A percentile compares a stretch with the other conserved stretches of the same genome.
Conservation (phyloP, 2,113 vertebrate species). For the Apteryx mantelli region DNA sequence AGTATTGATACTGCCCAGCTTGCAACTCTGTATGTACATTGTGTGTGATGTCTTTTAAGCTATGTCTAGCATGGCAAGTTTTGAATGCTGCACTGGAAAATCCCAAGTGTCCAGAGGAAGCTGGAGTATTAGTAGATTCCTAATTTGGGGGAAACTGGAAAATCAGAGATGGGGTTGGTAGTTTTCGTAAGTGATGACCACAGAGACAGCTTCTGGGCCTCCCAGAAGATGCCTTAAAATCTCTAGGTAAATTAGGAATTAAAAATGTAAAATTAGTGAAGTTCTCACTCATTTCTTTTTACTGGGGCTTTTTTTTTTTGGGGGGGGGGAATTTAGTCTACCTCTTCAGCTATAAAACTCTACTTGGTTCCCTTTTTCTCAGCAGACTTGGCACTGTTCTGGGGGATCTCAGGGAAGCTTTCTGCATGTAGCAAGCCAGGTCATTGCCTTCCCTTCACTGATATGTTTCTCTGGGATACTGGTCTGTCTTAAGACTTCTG, state of each 20-base stretch:
- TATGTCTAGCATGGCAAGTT: neutral
- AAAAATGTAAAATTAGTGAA: neutral
- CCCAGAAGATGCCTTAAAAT: neutral
- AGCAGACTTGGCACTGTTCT: neutral
- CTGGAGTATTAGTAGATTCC: neutral
- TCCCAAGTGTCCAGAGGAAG: neutral
- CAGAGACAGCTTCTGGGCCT: neutral
- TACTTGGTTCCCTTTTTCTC: neutral
- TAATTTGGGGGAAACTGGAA: neutral
- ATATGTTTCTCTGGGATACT: neutral
- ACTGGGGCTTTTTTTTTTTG: neutral
- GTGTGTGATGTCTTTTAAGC: neutral
- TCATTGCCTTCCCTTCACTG: neutral
- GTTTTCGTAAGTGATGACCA: neutral
- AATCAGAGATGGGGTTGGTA: neutral
- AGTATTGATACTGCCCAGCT: neutral
- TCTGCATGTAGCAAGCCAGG: neutral
- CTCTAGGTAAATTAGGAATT: neutral
- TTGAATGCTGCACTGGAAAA: neutral
- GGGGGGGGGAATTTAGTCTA: neutral
- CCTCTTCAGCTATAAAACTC: neutral
- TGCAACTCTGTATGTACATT: neutral
- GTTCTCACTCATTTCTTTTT: neutral
- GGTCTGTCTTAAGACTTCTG: neutral
- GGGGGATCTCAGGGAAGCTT: neutral